phyloP scores from a whole-genome alignment of 1,140 invertebrate genomes.

The Lepidotrigona ventralis region DNA sequence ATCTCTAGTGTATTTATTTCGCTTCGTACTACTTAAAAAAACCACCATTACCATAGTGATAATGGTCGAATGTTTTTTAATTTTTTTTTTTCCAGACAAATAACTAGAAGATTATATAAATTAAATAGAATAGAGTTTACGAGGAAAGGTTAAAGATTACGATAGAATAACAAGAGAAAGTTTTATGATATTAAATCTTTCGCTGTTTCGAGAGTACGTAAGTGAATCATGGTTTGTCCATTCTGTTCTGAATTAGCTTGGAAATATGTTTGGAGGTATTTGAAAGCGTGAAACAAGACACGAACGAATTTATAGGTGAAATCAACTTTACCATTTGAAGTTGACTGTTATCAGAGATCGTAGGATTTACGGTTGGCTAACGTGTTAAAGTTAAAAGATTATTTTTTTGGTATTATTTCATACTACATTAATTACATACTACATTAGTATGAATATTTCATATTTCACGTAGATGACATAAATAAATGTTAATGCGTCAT shows the following conservation, averaged over 20 bases:
- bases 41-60: background rate
- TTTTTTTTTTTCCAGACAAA: background rate
- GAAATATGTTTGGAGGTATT: background rate
- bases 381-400: background rate
- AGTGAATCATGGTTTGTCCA: background rate
- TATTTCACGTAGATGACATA: background rate
- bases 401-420: background rate
- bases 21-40: background rate
- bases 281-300: background rate
- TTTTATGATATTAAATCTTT: background rate
- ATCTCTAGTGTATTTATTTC: background rate
- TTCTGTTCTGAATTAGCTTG: background rate
- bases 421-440: too few species aligned
- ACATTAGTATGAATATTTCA: background rate
- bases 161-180: background rate
- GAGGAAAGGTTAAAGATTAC: background rate
- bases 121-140: background rate
- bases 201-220: background rate
- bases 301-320: constrained; percentile 16
- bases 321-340: background rate
- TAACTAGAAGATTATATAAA: background rate
- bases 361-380: background rate
- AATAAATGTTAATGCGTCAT: background rate
- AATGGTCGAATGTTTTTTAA: background rate
- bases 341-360: background rate